These are phyloP conservation scores for Aspidoscelis tigris DNA, from an alignment of 2,113 vertebrate species.

Conservation along the genomic window DNA sequence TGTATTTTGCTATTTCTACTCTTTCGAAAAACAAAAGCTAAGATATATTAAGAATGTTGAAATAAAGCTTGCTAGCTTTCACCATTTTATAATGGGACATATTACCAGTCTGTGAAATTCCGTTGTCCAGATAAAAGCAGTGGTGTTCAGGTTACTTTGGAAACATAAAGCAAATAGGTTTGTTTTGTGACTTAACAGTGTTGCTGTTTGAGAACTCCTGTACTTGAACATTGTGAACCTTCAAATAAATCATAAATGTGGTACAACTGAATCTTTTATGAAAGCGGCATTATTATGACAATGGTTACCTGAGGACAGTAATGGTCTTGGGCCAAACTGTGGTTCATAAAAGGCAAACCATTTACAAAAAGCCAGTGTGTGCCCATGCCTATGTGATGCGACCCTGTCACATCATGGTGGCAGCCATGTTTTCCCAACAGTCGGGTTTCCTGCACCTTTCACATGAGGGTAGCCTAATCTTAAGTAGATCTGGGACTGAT, in stretches of 20 bases:
- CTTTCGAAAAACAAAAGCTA: constrained; percentile 3
- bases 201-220: constrained; percentile 37
- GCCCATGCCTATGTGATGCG: no score
- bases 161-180: constrained; percentile 43
- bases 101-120: constrained; percentile 49
- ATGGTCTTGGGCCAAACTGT: no score
- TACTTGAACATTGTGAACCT: constrained; percentile 32
- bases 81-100: constrained; percentile 10
- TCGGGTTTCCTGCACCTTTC: no score
- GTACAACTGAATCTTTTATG: background rate
- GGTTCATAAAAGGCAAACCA: no score
- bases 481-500: no score
- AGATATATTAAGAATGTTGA: background rate
- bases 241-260: background rate
- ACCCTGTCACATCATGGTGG: no score
- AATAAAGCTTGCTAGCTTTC: background rate
- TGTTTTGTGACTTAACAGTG: constrained; percentile 45
- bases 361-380: no score
- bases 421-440: no score
- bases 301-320: background rate
- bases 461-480: no score
- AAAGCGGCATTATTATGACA: background rate
- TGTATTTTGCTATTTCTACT: constrained; percentile 27
- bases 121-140: constrained; percentile 19
- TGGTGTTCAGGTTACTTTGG: constrained; percentile 51